Conservation (phyloP, 1,140 invertebrate species). For the Bombus pyrosoma region DNA sequence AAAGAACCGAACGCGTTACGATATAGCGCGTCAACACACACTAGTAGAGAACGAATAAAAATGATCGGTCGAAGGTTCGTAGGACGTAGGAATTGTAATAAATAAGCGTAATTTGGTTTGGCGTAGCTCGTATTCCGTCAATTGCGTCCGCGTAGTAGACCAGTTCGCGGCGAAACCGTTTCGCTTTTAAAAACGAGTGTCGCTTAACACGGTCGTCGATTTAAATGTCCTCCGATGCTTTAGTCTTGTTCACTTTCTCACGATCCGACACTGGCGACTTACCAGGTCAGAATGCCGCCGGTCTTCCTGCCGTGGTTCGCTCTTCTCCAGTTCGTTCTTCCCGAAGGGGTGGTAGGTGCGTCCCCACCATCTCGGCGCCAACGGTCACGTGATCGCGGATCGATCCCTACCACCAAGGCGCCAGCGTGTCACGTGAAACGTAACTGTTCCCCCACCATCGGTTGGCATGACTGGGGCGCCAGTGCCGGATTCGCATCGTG, state of each 20-base stretch:
- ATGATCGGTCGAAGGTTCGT: background rate
- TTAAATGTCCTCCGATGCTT: constrained; percentile 63
- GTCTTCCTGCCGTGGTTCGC: constrained; percentile 15
- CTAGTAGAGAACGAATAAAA: constrained; percentile 32
- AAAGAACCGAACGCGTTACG: background rate
- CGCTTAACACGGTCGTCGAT: constrained; percentile 43
- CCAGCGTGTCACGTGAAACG: constrained; percentile 61
- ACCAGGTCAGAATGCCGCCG: constrained; percentile 80
- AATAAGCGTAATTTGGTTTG: constrained; percentile 55
- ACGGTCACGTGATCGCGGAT: constrained; percentile 43
- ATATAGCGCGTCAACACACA: background rate
- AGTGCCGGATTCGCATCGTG: constrained; percentile 58
- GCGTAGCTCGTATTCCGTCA: background rate
- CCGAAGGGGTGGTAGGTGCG: constrained; percentile 55
- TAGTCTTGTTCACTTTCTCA: constrained; percentile 55
- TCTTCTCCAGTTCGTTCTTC: constrained; percentile 21
- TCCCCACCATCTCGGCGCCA: constrained; percentile 53
- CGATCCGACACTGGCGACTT: constrained; percentile 80
- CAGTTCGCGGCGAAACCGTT: constrained; percentile 19
- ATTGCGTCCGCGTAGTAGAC: background rate
- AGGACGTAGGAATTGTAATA: constrained; percentile 45
- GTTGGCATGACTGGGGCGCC: constrained; percentile 49
- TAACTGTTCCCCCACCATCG: constrained; percentile 37
- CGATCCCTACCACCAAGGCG: constrained; percentile 57
- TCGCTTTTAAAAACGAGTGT: constrained; percentile 7